Evolutionary conservation across 2,113 vertebrate genomes (phyloP), one percentile per base, ranked within the genome.

Genomic region (Hylia prasina): DNA sequence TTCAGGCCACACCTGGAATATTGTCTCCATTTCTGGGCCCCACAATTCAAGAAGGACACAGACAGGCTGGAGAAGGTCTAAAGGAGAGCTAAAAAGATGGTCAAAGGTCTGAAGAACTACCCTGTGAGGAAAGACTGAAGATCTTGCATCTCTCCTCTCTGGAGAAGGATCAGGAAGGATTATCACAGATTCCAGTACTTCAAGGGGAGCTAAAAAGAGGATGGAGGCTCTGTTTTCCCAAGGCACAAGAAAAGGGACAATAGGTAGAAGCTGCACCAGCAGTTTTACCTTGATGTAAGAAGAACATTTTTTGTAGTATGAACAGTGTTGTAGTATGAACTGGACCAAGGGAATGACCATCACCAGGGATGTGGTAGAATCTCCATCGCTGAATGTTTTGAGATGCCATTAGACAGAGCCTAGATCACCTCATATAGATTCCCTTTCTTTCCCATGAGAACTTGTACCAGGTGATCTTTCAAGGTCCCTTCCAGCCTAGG

Each of bases 41-140:
- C 8, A 48, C 5, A 57, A 23, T 23, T 51, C 37, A 63, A 37
- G 51, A 44, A 10, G n/a, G 21, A 39, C 27, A 33, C 0, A 0
- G 15, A 58, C 7, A 58, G 11, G 18, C 10, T n/a, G 20, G 4
- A 54, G 15, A 88, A 6, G 17, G 8, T 60, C 50, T 50, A 42
- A 80, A 75, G 27, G 5, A 69, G 17, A 17, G 19, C 4, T 28
- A 40, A 22, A 51, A 18, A 57, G 11, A 18, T 18, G 31, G n/a
- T 44, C 14, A 58, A 53, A 35, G 6, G 3, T 8, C 17, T 79
- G 54, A 61, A 83, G 53, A 45, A 37, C 5, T 33, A 18, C 10
- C 6, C 7, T 40, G 0, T n/a, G 42, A n/a, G 7, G 16, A 72
- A 68, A 63, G 27, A 37, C 33, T 51, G 64, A 85, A 50, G 24